Evolutionary conservation across 2,113 vertebrate species (phyloP), one percentile per base, ranked within the genome.

Genomic region (Eubucco bourcierii): DNA sequence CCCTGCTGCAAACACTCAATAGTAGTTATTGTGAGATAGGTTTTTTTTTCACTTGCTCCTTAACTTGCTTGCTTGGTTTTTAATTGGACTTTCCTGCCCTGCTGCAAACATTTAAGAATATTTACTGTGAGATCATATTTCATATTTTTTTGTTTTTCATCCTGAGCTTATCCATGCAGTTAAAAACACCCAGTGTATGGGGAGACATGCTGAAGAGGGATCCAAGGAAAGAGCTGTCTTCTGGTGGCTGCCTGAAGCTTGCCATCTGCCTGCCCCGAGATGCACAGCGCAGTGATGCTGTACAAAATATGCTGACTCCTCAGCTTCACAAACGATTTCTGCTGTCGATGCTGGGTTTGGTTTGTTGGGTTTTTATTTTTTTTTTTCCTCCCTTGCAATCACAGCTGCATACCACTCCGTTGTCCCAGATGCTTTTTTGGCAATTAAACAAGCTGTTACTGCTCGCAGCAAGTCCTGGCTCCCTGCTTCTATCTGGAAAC

Each of bases 341-440:
- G 91, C 3, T 59, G 41, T 7, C 9, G 59, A 27, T 0, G 39
- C 65, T 66, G 90, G 16, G 9, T 39, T 39, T 39, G 37, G 37
- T 10, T 39, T 11, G 37, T 39, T 39, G 37, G 37, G 37, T 39
- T 39, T 39, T 39, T 39, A 39, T 10, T 86, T 76, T 58, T n/a
- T 44, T 44, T 46, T 46, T 18, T 46, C 16, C 67, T 28, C 24
- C 70, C 60, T 64, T 12, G 39, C 52, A 18, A 8, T 52, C 52
- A 3, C 77, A 90, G 91, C 92, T 89, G 47, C 61, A 17, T 47
- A 19, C 68, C 20, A 5, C 63, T 68, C 47, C 0, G 23, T 7
- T 68, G 31, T 61, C 90, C 27, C 80, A 79, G 85, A 61, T 34
- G 68, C 56, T 86, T 87, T 90, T 90, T 64, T 70, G 88, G 83